Conservation (phyloP, 2,888 invertebrate species). For the Gerosis bhagava region DNA sequence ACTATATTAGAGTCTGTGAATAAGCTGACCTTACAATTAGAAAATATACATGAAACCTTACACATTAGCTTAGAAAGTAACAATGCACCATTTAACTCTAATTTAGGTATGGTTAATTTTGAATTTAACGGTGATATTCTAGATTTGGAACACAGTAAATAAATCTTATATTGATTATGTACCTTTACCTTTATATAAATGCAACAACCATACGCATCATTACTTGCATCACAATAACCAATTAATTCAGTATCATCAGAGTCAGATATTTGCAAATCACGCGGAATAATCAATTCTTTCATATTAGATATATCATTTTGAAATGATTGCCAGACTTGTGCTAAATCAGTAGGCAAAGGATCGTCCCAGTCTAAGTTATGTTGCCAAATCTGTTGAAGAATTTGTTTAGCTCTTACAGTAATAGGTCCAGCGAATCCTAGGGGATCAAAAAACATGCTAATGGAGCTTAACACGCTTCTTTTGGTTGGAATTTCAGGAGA, state of each 20-base stretch:
- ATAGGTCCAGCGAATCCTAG: conserved; percentile 1
- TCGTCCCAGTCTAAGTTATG: not conserved
- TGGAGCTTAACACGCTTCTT: conserved; percentile 3
- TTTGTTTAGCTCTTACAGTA: not conserved
- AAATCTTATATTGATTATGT: no score
- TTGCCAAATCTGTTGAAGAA: conserved; percentile 1
- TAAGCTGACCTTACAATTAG: not conserved
- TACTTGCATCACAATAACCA: conserved; percentile 1
- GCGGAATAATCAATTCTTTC: no score
- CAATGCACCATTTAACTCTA: conserved; percentile 2
- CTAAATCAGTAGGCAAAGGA: no score
- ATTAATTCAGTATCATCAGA: conserved; percentile 9
- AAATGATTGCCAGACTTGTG: no score
- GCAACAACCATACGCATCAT: conserved; percentile 2
- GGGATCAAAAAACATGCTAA: conserved; percentile 1
- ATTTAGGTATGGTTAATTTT: conserved; percentile 1
- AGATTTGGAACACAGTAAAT: conserved; percentile 5
- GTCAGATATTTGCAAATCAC: no score
- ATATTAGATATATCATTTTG: no score
- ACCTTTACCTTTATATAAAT: conserved; percentile 2
- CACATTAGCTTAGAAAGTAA: not conserved
- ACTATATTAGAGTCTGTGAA: conserved; percentile 3
- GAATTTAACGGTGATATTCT: conserved; percentile 4
- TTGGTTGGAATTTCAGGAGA: no score
- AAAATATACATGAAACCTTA: no score